Evolutionary conservation across 2,113 vertebrate species (phyloP).

Genomic region (Fulmarus glacialis): DNA sequence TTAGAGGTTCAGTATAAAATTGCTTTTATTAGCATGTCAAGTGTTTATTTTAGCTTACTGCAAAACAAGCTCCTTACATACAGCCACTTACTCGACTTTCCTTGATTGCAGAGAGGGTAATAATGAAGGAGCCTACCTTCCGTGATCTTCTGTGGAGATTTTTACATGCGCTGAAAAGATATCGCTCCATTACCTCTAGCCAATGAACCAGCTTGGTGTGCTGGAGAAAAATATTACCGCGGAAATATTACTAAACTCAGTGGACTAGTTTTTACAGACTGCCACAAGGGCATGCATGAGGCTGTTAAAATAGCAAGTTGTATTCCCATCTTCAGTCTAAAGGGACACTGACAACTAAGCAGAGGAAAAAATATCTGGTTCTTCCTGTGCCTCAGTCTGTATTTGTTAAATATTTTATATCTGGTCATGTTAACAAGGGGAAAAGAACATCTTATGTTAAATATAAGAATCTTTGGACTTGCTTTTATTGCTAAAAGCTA

Average conservation of each 20-base stretch:
- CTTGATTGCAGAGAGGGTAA: constrained; percentile 29
- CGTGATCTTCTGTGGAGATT: neutral
- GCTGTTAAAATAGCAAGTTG: neutral
- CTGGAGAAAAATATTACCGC: constrained; percentile 1
- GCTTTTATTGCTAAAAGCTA: neutral
- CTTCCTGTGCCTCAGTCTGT: neutral
- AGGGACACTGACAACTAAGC: neutral
- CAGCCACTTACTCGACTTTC: neutral
- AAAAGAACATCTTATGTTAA: neutral
- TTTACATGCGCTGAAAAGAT: constrained; percentile 14
- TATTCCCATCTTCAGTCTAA: neutral
- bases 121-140: neutral
- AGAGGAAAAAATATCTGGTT: neutral
- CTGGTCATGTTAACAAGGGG: neutral
- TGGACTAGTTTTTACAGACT: constrained; percentile 8
- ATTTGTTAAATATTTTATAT: neutral
- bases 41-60: constrained; percentile 48
- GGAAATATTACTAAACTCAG: constrained; percentile 5
- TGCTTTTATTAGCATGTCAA: constrained; percentile 55
- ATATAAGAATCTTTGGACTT: neutral
- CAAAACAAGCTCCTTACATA: constrained; percentile 14
- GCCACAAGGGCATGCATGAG: neutral
- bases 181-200: constrained; percentile 4
- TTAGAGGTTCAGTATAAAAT: neutral
- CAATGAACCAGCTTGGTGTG: neutral